phyloP scores from a whole-genome alignment of 2,888 invertebrate species.

The Hypolimnas misippus region DNA sequence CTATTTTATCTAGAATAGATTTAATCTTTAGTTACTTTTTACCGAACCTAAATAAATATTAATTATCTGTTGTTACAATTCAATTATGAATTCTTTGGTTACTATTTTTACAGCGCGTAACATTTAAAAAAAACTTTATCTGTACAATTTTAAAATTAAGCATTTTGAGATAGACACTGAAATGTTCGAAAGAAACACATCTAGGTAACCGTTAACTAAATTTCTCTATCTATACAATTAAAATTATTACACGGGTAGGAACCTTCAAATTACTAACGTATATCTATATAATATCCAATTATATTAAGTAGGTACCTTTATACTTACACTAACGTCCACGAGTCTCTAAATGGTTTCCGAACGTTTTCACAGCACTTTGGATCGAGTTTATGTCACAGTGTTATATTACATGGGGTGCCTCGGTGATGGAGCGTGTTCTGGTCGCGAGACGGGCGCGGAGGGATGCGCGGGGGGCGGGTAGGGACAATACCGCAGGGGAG shows the following conservation, averaged over 20 bases:
- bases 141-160: constrained; percentile 19
- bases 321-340: constrained; percentile 28
- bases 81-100: constrained; percentile 39
- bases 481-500: constrained; percentile 84
- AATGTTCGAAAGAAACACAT: constrained; percentile 42
- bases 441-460: constrained; percentile 53
- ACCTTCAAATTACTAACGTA: constrained; percentile 64
- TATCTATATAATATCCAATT: constrained; percentile 58
- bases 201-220: constrained; percentile 69
- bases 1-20: constrained; percentile 10
- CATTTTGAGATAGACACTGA: not conserved
- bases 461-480: constrained; percentile 83
- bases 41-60: constrained; percentile 8
- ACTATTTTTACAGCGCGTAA: constrained; percentile 27
- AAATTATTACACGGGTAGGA: constrained; percentile 75
- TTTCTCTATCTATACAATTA: constrained; percentile 66
- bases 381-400: constrained; percentile 31
- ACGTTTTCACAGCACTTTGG: constrained; percentile 59
- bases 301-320: constrained; percentile 52
- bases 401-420: constrained; percentile 71
- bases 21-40: constrained; percentile 10
- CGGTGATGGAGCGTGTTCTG: constrained; percentile 68
- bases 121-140: constrained; percentile 16
- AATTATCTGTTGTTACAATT: constrained; percentile 9
- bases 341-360: constrained; percentile 30